phyloP scores from a whole-genome alignment of 2,888 invertebrate genomes.

The Cephalotes varians region DNA sequence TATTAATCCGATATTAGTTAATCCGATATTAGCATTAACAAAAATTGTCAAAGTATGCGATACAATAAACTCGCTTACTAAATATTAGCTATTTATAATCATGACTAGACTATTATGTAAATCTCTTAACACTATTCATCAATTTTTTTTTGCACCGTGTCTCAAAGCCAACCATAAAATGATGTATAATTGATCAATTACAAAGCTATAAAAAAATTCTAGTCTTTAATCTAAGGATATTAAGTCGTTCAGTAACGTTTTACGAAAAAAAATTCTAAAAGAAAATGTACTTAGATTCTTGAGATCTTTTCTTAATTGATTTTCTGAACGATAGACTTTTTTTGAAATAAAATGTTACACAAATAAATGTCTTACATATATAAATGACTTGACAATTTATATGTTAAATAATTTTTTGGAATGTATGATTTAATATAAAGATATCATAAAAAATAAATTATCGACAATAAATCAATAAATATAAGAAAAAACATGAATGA shows the following conservation, averaged over 20 bases:
- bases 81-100: neutral
- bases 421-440: neutral
- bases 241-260: neutral
- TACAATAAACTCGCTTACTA: no score
- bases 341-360: neutral
- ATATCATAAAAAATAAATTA: neutral
- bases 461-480: neutral
- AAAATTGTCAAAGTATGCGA: no score
- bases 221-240: slow-evolving; percentile 9
- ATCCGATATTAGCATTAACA: no score
- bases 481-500: neutral
- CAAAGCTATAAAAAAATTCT: neutral
- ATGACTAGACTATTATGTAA: neutral
- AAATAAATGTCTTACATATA: neutral
- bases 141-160: neutral
- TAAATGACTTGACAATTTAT: neutral
- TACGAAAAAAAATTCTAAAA: neutral
- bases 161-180: neutral
- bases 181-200: neutral
- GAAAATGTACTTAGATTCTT: neutral
- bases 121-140: neutral
- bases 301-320: neutral
- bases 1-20: neutral
- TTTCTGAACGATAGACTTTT: neutral
- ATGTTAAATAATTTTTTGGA: neutral